Evolutionary conservation across 2,888 invertebrate species (phyloP), one percentile per base, ranked within the genome.

Genomic region (Trichopria drosophilae): DNA sequence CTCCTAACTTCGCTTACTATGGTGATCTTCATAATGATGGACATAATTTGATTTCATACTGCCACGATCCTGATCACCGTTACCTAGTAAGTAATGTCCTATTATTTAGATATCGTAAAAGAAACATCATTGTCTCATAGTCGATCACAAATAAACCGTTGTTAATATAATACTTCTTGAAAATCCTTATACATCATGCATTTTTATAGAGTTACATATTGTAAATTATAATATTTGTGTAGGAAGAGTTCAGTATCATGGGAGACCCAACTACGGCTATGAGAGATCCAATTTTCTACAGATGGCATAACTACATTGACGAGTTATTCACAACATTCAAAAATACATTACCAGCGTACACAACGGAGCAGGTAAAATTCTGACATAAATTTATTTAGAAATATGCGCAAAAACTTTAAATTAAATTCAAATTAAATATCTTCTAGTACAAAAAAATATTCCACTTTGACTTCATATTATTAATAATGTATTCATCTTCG

Each of bases 241-340:
- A 90, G 86, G 91, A 92, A 76, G 82, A 83, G 36, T 87, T 87
- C 64, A 85, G 87, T 29, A 86, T 90, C 20, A 91, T 92, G 83
- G 90, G 90, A 0, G 91, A 91, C 67, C 83, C 88, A 0, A 83
- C 89, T 0, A 90, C 90, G 0, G 88, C 91, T 0, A 91, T 92
- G 90, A 80, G 92, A 2, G 93, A 93, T 76, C 91, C 92, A 0
- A 77, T 87, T 13, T 92, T 92, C 79, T 92, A 91, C 77, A 84
- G 88, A 68, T 91, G 88, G 88, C 92, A 93, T 67, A 81, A 86
- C 0, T 87, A 84, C 69, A 79, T 91, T 18, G 88, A 92, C 64
- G 85, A 88, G 60, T 77, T 92, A 22, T 91, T 91, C 80, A 81
- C 83, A 60, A 80, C 84, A 57, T 85, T 86, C 75, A 92, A 92